Evolutionary conservation across 2,797 vertebrate species (phyloP).

Genomic region (Stomatorhinus walkeri): DNA sequence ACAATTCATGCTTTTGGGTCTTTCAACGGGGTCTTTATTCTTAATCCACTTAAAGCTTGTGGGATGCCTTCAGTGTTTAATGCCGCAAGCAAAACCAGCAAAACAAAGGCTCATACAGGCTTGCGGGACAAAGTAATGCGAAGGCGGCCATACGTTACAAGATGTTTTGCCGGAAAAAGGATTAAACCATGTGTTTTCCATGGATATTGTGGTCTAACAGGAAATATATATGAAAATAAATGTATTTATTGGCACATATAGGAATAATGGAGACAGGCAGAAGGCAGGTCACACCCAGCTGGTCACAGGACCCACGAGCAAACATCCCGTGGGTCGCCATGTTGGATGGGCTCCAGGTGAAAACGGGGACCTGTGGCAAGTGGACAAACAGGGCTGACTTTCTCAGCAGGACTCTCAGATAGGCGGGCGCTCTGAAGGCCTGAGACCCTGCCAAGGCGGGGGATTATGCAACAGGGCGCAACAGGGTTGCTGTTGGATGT

Average conservation of each 20-base stretch:
- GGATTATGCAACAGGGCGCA: slow-evolving; percentile 5
- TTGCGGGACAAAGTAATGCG: not conserved
- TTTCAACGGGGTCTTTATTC: not conserved
- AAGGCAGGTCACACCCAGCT: not conserved
- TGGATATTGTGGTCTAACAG: not conserved
- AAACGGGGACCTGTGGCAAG: not conserved
- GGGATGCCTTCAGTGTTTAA: slow-evolving; percentile 2
- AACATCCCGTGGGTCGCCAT: not conserved
- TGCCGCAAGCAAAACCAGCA: not conserved
- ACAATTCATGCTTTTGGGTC: not conserved
- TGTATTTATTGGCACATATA: not conserved
- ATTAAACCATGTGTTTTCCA: not conserved
- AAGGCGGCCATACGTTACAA: not conserved
- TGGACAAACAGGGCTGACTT: not conserved
- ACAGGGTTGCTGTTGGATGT: not conserved
- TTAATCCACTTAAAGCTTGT: not conserved
- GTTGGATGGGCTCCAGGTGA: not conserved
- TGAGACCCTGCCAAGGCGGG: not conserved
- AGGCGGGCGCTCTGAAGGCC: not conserved
- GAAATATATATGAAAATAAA: not conserved
- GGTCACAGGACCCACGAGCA: not conserved
- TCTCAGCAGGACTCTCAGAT: not conserved
- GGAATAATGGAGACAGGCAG: not conserved
- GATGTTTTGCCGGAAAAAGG: slow-evolving; percentile 8
- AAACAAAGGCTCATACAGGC: not conserved